Conservation (phyloP, 2,113 vertebrate genomes). For the Dasyurus viverrinus region DNA sequence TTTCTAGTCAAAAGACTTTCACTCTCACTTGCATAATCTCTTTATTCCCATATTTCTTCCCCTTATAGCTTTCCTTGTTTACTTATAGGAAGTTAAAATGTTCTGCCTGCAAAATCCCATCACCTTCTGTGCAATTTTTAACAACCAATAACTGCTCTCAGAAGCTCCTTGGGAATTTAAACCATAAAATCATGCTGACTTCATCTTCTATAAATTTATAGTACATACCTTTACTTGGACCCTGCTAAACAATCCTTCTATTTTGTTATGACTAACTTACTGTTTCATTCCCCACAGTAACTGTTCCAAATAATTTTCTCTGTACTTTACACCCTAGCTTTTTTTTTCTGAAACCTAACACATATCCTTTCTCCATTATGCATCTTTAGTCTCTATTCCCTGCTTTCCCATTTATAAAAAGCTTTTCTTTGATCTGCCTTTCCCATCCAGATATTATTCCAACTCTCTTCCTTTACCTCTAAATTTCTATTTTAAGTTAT, state of each 20-base stretch:
- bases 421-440: neutral
- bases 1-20: neutral
- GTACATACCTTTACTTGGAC: neutral
- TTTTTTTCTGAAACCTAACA: neutral
- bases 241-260: neutral
- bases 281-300: neutral
- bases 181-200: neutral
- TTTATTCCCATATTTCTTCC: neutral
- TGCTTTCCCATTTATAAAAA: neutral
- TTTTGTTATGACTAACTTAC: neutral
- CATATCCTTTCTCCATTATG: neutral
- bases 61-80: neutral
- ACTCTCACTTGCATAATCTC: neutral
- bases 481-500: neutral
- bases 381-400: neutral
- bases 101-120: neutral
- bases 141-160: neutral
- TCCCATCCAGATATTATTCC: neutral
- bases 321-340: neutral
- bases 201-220: neutral
- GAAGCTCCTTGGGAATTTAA: neutral
- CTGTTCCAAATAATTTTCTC: neutral
- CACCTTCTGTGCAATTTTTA: neutral
- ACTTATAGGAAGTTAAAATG: neutral
- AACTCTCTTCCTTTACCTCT: neutral